These are phyloP conservation scores for Fringilla coelebs DNA, from an alignment of 2,797 vertebrate genomes.

Conservation along the genomic window DNA sequence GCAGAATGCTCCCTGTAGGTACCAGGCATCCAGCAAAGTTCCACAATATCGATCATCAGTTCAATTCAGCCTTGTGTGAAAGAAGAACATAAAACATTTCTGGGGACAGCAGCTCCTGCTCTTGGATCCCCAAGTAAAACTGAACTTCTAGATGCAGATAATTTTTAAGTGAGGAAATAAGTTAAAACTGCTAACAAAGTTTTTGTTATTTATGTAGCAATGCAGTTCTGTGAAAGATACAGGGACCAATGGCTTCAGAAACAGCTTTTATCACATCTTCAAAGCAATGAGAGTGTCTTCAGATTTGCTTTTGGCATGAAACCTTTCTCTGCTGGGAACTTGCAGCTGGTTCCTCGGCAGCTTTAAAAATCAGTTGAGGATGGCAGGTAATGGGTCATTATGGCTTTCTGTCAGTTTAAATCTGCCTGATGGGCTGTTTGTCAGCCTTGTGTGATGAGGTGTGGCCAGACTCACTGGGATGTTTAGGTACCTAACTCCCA, in stretches of 20 bases:
- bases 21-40: slow-evolving; percentile 3
- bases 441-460: slow-evolving; percentile 9
- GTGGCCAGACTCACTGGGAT: background rate
- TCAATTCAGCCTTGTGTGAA: slow-evolving; percentile 18
- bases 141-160: background rate
- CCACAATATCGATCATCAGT: slow-evolving; percentile 13
- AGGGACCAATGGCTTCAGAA: background rate
- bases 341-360: background rate
- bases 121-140: background rate
- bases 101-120: background rate
- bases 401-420: slow-evolving; percentile 10
- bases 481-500: background rate
- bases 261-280: background rate
- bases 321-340: background rate
- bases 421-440: background rate
- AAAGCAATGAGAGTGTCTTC: background rate
- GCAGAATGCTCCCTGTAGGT: slow-evolving; percentile 31
- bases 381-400: slow-evolving; percentile 16
- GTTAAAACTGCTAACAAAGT: background rate
- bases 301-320: background rate
- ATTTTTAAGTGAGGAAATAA: background rate
- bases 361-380: slow-evolving; percentile 1
- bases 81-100: slow-evolving; percentile 31
- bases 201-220: background rate
- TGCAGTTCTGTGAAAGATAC: background rate